Evolutionary conservation across 2,888 invertebrate species (phyloP).

Genomic region (Hesperia comma): DNA sequence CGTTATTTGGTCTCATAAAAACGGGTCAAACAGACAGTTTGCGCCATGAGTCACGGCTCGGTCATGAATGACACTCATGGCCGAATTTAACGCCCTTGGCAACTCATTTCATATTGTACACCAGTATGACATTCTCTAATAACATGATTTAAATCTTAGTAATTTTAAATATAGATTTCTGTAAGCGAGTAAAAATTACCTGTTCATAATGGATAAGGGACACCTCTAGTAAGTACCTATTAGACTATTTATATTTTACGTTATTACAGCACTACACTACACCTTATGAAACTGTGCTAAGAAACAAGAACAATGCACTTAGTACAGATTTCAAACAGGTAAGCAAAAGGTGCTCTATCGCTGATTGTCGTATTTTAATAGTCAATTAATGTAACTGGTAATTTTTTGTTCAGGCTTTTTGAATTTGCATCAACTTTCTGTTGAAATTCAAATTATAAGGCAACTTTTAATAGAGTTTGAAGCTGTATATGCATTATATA

Average conservation of each 20-base stretch:
- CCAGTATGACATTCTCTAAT: neutral
- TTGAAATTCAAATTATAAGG: too few species aligned
- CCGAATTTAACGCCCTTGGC: slow-evolving; percentile 3
- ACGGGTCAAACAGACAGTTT: slow-evolving; percentile 8
- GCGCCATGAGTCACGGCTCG: neutral
- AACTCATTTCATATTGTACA: neutral
- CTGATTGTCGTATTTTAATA: too few species aligned
- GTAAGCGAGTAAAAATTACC: neutral
- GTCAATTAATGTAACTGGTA: too few species aligned
- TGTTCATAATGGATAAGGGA: too few species aligned
- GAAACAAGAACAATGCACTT: neutral
- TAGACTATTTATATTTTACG: too few species aligned
- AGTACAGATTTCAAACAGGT: neutral
- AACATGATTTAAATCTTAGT: neutral
- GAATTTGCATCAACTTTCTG: too few species aligned
- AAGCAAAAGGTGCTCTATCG: neutral
- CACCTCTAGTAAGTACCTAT: too few species aligned
- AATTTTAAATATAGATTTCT: neutral
- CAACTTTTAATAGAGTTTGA: too few species aligned
- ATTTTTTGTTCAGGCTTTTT: too few species aligned
- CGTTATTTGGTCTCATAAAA: slow-evolving; percentile 8
- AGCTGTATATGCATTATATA: too few species aligned
- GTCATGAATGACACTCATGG: neutral
- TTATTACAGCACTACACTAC: too few species aligned
- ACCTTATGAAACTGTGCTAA: neutral